These are phyloP conservation scores for Graptemys geographica DNA, from an alignment of 2,797 vertebrate genomes.

Conservation along the genomic window DNA sequence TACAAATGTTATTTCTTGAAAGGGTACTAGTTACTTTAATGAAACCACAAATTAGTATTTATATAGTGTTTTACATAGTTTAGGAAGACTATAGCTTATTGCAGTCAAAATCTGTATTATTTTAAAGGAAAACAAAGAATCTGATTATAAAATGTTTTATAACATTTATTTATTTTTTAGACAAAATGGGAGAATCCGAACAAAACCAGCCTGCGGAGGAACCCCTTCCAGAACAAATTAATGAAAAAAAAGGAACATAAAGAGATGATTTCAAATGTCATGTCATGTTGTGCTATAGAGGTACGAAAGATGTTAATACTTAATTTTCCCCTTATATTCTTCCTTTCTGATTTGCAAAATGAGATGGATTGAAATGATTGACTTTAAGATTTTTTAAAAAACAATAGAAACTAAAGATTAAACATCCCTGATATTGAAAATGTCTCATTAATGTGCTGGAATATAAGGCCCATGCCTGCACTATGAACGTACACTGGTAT, in stretches of 20 bases:
- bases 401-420: background rate
- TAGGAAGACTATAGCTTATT: background rate
- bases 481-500: background rate
- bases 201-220: background rate
- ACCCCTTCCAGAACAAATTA: background rate
- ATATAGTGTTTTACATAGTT: background rate
- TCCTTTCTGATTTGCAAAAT: background rate
- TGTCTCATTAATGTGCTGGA: background rate
- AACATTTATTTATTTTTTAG: background rate
- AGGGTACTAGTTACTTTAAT: background rate
- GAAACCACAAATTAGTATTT: background rate
- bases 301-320: background rate
- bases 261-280: background rate
- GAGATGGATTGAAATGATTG: background rate
- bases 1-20: background rate
- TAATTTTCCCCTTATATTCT: background rate
- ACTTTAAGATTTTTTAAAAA: background rate
- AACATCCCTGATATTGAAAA: background rate
- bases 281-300: background rate
- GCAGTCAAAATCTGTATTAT: background rate
- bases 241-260: background rate
- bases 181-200: background rate
- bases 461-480: background rate
- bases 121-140: background rate
- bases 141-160: background rate